A percentile compares a stretch with the other conserved stretches of the same genome.
These are phyloP conservation scores for Megalurothrips usitatus DNA, from an alignment of 2,888 invertebrate genomes.

Conservation along the genomic window DNA sequence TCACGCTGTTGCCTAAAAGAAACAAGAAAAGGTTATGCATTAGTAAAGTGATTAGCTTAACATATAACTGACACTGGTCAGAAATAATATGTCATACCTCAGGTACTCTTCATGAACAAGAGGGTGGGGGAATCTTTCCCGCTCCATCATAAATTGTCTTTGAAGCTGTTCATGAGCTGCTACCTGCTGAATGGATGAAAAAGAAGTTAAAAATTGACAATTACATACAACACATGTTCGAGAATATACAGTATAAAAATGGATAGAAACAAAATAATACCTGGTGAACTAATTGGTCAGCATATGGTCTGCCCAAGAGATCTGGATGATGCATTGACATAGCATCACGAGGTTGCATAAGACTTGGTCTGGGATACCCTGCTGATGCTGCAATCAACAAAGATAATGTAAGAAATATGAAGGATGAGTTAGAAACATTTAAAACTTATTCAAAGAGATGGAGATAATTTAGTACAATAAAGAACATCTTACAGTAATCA, in stretches of 20 bases:
- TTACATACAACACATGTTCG: background rate
- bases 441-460: background rate
- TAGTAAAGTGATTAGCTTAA: constrained; percentile 42
- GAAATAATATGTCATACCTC: constrained; percentile 48
- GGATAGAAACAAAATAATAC: constrained; percentile 44
- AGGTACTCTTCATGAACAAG: constrained; percentile 64
- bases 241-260: constrained; percentile 39
- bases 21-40: constrained; percentile 53
- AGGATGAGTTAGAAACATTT: background rate
- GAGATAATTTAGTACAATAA: background rate
- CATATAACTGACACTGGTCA: constrained; percentile 34
- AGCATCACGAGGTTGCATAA: constrained; percentile 56
- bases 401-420: constrained; percentile 3
- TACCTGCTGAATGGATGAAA: constrained; percentile 49
- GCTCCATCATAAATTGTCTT: constrained; percentile 75
- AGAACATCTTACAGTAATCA: background rate
- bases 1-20: constrained; percentile 73
- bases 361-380: constrained; percentile 58
- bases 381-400: constrained; percentile 47
- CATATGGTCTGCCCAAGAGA: constrained; percentile 73
- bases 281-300: constrained; percentile 74
- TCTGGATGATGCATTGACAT: constrained; percentile 69
- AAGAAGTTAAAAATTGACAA: background rate
- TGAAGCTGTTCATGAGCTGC: constrained; percentile 82
- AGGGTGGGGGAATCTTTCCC: constrained; percentile 67